Percentiles rank a stretch among this genome's conserved stretches.
Conservation (phyloP, 2,888 invertebrate species). For the Phrixothrix hirtus region DNA sequence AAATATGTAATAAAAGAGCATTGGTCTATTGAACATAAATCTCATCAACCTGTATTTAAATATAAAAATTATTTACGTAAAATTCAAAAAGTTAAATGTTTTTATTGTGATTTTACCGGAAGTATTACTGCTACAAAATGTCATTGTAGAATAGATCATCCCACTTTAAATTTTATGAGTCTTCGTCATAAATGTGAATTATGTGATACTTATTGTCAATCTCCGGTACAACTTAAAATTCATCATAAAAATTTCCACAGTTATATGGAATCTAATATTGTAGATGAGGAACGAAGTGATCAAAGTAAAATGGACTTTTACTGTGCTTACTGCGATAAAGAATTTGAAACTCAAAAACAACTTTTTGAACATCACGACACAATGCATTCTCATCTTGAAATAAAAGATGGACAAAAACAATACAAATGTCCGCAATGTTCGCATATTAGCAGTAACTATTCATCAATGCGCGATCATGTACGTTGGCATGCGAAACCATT, state of each 20-base stretch:
- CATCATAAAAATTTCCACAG: conserved; percentile 44
- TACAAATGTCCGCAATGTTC: conserved; percentile 55
- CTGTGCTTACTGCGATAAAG: conserved; percentile 19
- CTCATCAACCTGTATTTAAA: neutral
- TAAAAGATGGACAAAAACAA: conserved; percentile 35
- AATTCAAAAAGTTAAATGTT: conserved; percentile 36
- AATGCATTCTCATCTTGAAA: conserved; percentile 51
- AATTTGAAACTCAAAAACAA: conserved; percentile 45
- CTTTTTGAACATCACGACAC: conserved; percentile 51
- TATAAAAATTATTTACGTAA: conserved; percentile 5
- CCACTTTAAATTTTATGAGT: conserved; percentile 32
- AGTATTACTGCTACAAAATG: conserved; percentile 43
- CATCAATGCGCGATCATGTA: conserved; percentile 53
- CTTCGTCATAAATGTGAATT: conserved; percentile 45
- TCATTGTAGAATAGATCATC: conserved; percentile 53
- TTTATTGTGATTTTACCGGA: conserved; percentile 45
- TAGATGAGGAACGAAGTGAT: too few species aligned
- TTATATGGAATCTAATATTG: conserved; percentile 42
- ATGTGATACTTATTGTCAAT: conserved; percentile 41
- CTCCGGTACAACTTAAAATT: conserved; percentile 35
- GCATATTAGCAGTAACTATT: conserved; percentile 45
- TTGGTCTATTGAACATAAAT: neutral
- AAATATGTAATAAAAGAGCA: neutral
- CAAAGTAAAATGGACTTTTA: neutral
- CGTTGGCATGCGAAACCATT: conserved; percentile 54